Base-by-base conservation (phyloP, 2,888 invertebrate genomes). In the Melieria omissa region DNA sequence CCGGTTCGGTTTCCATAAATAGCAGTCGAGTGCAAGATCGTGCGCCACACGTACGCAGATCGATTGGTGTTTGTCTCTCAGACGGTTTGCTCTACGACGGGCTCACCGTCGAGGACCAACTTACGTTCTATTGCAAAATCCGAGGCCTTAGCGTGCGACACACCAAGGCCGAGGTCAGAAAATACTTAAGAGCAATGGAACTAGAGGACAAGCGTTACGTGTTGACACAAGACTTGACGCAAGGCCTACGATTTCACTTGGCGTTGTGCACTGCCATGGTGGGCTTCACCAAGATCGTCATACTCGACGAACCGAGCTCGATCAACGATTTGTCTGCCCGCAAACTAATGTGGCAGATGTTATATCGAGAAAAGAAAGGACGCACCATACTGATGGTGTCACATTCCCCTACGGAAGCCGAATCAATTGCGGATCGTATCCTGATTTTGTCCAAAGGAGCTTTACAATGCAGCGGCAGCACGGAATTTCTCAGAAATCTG, bases 321-420 rank as follows among this genome's bases (percentile, higher is more conserved):
- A 95, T 95, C 63, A 92, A 95, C 89, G 95, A 95, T 85, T 93
- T 94, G 0, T 90, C 92, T 41, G 92, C 94, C 0, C 88, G 95
- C 65, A 88, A 93, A 67, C 91, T 91, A 5, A 89, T 95, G 1
- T 95, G 95, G 95, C 92, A 93, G 75, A 87, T 96, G 14, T 86
- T 96, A 72, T 91, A 92, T 83, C 88, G 88, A 78, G 91, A 93
- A 78, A 92, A 93, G 80, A 88, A 88, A 78, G 92, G 91, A 57
- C 89, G 95, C 12, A 93, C 95, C 0, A 92, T 96, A 84, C 89
- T 96, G 61, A 86, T 95, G 67, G 93, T 95, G 0, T 93, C 94
- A 0, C 93, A 95, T 85, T 94, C 93, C 82, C 94, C 95, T 92
- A 93, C 94, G 79, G 94, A 95, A 85, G 95, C 95, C 0, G 95